These are phyloP conservation scores for Cephalotes varians DNA, from an alignment of 2,888 invertebrate species.

Conservation along the genomic window DNA sequence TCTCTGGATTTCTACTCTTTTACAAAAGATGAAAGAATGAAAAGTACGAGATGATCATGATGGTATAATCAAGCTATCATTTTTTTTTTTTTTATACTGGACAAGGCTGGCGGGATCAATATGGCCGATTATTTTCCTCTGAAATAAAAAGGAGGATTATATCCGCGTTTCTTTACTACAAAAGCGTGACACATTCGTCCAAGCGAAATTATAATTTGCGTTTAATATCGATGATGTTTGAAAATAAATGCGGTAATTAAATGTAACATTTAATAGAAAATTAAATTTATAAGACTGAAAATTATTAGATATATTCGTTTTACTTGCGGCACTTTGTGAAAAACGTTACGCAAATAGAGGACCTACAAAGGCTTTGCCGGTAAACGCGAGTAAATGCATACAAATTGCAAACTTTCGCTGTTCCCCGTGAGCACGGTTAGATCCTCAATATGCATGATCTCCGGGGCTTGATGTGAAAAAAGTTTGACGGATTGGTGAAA, in stretches of 20 bases:
- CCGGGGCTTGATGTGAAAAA: slow-evolving; percentile 23
- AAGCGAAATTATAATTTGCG: background rate
- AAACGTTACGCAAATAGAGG: slow-evolving; percentile 20
- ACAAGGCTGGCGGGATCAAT: background rate
- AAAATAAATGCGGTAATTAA: slow-evolving; percentile 21
- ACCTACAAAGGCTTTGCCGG: slow-evolving; percentile 33
- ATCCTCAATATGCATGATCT: slow-evolving; percentile 49
- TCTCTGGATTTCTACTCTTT: background rate
- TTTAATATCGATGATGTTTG: slow-evolving; percentile 1
- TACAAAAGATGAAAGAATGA: background rate
- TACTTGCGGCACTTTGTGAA: background rate
- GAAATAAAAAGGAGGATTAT: background rate
- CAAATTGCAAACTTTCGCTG: slow-evolving; percentile 46
- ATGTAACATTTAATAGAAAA: background rate
- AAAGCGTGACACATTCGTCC: background rate
- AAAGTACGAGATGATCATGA: background rate
- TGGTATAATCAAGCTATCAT: slow-evolving; percentile 6
- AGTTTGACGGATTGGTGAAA: slow-evolving; percentile 43
- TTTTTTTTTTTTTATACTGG: background rate
- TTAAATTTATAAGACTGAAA: background rate
- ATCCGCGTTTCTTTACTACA: background rate
- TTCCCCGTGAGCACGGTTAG: slow-evolving; percentile 4
- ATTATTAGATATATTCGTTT: slow-evolving; percentile 10
- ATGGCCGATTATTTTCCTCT: background rate
- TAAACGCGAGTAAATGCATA: slow-evolving; percentile 50